Evolutionary conservation across 2,797 vertebrate genomes (phyloP).

Genomic region (Pterois miles): DNA sequence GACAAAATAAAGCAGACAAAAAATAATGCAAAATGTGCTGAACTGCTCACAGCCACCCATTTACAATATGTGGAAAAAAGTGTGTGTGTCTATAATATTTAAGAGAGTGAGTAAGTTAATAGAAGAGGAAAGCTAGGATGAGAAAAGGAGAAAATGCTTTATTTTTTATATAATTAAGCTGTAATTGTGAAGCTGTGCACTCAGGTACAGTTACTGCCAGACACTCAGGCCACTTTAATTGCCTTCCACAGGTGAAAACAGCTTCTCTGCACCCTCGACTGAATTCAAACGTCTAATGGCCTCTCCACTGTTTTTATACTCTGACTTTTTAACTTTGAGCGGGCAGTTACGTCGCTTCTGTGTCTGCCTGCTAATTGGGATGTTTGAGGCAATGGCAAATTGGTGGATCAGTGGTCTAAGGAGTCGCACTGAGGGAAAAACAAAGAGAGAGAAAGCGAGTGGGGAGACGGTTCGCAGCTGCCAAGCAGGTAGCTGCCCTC

Average conservation of each 20-base stretch:
- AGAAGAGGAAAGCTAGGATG: not conserved
- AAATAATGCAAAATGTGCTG: not conserved
- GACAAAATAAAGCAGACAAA: not conserved
- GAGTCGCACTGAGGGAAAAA: constrained; percentile 11
- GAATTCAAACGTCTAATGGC: constrained; percentile 41
- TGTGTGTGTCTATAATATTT: not conserved
- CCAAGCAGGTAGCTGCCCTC: constrained; percentile 59
- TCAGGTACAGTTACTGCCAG: constrained; percentile 33
- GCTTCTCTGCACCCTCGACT: constrained; percentile 31
- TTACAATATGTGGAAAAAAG: not conserved
- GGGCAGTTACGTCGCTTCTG: constrained; percentile 36
- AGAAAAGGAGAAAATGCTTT: not conserved
- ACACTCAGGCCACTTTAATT: constrained; percentile 51
- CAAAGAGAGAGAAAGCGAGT: constrained; percentile 7
- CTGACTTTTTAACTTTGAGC: constrained; percentile 39
- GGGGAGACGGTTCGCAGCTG: constrained; percentile 40
- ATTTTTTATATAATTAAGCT: constrained; percentile 16
- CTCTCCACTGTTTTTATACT: constrained; percentile 34
- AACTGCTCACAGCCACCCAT: not conserved
- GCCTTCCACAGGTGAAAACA: constrained; percentile 37
- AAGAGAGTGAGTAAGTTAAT: not conserved
- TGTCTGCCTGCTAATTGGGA: constrained; percentile 56
- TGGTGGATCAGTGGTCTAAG: constrained; percentile 36
- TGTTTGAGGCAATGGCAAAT: constrained; percentile 45
- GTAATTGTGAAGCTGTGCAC: constrained; percentile 25